phyloP scores from a whole-genome alignment of 2,888 invertebrate species.

The Caenorhabditis uteleia region DNA sequence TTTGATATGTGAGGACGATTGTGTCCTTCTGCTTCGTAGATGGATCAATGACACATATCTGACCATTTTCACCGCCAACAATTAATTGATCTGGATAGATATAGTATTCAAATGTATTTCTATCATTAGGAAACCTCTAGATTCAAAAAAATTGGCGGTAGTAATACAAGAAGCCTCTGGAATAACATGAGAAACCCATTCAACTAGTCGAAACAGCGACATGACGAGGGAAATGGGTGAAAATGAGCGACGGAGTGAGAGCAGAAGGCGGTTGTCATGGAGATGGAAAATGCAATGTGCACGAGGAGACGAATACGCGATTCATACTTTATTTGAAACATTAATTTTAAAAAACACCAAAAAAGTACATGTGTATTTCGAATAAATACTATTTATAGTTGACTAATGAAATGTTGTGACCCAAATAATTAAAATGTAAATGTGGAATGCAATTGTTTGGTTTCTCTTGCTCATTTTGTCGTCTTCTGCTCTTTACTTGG shows the following conservation, averaged over 20 bases:
- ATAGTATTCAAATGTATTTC: neutral
- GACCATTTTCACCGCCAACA: constrained; percentile 42
- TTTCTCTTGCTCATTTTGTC: neutral
- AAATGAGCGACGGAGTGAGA: neutral
- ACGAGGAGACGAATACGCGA: too few species aligned
- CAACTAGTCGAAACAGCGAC: constrained; percentile 35
- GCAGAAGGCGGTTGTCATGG: too few species aligned
- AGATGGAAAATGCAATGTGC: too few species aligned
- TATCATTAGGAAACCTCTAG: constrained; percentile 14
- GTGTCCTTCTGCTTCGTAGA: constrained; percentile 14
- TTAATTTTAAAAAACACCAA: neutral
- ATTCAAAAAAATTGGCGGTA: constrained; percentile 17
- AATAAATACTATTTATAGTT: too few species aligned
- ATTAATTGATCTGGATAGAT: constrained; percentile 36
- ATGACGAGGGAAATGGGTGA: constrained; percentile 5
- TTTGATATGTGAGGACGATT: constrained; percentile 12
- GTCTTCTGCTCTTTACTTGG: too few species aligned
- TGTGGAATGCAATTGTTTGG: neutral
- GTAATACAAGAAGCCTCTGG: constrained; percentile 9
- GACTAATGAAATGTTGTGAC: too few species aligned
- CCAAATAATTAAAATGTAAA: too few species aligned
- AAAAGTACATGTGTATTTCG: neutral
- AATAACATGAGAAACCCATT: constrained; percentile 31
- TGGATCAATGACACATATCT: constrained; percentile 41
- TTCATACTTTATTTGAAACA: too few species aligned